These are phyloP conservation scores for Patella pellucida DNA, from an alignment of 2,888 invertebrate genomes.

Conservation along the genomic window DNA sequence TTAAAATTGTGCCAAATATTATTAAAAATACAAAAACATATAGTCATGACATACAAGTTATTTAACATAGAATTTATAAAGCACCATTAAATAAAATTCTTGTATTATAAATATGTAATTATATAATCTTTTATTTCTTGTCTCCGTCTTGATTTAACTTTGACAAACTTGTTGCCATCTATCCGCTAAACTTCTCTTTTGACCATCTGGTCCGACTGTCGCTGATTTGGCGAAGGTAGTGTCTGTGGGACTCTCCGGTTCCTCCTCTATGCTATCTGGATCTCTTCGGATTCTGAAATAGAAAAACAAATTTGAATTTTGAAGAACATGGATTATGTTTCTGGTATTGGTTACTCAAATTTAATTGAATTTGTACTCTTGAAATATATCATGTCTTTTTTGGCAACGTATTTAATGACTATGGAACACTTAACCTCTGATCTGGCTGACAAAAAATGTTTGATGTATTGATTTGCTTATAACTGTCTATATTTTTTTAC, in stretches of 20 bases:
- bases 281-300: slow-evolving; percentile 17
- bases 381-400: too few species aligned
- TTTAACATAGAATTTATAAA: neutral
- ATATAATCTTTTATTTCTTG: neutral
- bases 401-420: too few species aligned
- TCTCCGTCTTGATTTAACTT: neutral
- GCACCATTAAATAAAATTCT: neutral
- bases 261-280: neutral
- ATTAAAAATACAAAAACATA: too few species aligned
- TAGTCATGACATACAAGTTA: neutral
- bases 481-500: too few species aligned
- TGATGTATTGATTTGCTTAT: too few species aligned
- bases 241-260: slow-evolving; percentile 16
- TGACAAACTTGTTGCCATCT: slow-evolving; percentile 22
- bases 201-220: neutral
- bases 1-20: too few species aligned
- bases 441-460: too few species aligned
- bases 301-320: neutral
- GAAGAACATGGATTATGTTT: too few species aligned
- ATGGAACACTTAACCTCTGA: too few species aligned
- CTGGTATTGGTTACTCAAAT: too few species aligned
- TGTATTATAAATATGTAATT: too few species aligned
- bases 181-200: slow-evolving; percentile 15
- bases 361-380: too few species aligned
- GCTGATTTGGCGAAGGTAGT: neutral